A percentile compares a stretch with the other conserved stretches of the same genome.
Conservation (phyloP, 2,113 vertebrate genomes). For the Alouatta palliata region DNA sequence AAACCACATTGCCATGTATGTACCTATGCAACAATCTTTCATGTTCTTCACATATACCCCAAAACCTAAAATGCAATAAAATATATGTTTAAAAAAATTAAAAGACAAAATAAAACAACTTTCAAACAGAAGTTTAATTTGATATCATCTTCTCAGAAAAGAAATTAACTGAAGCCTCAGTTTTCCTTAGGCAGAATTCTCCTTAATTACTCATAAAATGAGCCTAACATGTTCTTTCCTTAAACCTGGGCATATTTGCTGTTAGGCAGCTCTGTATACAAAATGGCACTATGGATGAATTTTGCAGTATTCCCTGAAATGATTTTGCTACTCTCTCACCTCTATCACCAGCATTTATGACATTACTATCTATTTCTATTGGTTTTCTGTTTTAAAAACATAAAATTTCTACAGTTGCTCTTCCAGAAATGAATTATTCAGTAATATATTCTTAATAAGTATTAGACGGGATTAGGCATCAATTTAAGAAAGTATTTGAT, state of each 20-base stretch:
- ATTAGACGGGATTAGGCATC: background rate
- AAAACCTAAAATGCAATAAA: too few species aligned
- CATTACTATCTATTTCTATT: background rate
- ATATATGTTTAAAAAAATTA: background rate
- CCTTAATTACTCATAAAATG: background rate
- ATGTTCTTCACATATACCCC: too few species aligned
- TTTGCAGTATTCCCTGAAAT: background rate
- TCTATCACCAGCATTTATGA: background rate
- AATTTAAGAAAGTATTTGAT: conserved; percentile 37
- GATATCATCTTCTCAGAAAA: background rate
- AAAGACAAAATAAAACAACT: background rate
- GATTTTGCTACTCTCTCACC: background rate
- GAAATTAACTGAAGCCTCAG: background rate
- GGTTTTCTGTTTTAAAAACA: background rate
- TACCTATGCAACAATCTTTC: too few species aligned
- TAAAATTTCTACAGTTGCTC: background rate
- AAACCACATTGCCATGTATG: too few species aligned
- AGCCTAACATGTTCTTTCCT: background rate
- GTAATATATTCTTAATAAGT: background rate
- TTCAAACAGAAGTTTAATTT: background rate
- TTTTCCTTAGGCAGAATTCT: background rate
- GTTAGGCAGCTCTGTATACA: background rate
- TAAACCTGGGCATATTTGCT: background rate
- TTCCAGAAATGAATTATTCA: conserved; percentile 2
- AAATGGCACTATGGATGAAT: background rate